These are phyloP conservation scores for Lycorma delicatula DNA, from an alignment of 1,140 invertebrate genomes.

Conservation along the genomic window DNA sequence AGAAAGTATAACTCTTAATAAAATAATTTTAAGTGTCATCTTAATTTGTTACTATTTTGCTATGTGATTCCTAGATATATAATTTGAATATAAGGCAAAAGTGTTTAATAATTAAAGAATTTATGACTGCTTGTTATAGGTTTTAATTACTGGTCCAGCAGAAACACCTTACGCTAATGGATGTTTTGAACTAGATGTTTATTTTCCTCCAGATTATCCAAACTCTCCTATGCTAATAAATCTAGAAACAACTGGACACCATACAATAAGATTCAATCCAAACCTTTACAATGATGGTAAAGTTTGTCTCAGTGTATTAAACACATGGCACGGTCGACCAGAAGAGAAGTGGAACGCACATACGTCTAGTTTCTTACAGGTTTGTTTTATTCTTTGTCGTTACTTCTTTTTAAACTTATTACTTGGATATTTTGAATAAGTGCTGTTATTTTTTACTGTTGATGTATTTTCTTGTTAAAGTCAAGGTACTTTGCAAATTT, in stretches of 20 bases:
- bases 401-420: slow-evolving; percentile 20
- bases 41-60: too few species aligned
- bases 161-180: slow-evolving; percentile 86
- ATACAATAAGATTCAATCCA: slow-evolving; percentile 91
- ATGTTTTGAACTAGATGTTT: slow-evolving; percentile 86
- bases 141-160: slow-evolving; percentile 83
- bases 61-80: too few species aligned
- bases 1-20: too few species aligned
- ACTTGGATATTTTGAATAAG: too few species aligned
- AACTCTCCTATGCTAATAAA: slow-evolving; percentile 65
- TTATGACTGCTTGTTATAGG: too few species aligned
- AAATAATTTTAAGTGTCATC: too few species aligned
- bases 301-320: slow-evolving; percentile 90
- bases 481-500: too few species aligned
- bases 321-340: slow-evolving; percentile 97
- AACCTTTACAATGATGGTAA: slow-evolving; percentile 97
- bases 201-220: slow-evolving; percentile 82
- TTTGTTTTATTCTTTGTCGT: slow-evolving; percentile 30
- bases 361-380: slow-evolving; percentile 92
- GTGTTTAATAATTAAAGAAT: too few species aligned
- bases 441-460: too few species aligned
- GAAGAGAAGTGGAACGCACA: slow-evolving; percentile 98
- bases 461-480: too few species aligned
- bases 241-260: slow-evolving; percentile 88
- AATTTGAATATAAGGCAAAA: too few species aligned